Evolutionary conservation across 2,113 vertebrate species (phyloP).

Genomic region (Megaceryle torquata): DNA sequence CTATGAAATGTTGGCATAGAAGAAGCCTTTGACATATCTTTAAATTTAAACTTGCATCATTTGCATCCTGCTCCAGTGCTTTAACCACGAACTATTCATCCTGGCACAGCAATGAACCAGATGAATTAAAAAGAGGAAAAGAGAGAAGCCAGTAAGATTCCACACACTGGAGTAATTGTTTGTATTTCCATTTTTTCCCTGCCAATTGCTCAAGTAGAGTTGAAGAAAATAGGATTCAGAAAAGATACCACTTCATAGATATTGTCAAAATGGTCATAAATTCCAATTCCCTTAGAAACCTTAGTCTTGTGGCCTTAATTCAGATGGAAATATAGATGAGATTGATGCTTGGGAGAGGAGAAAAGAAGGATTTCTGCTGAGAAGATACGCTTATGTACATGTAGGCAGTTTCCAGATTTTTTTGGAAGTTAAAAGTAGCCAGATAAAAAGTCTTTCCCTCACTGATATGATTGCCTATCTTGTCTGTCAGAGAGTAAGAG

Average conservation of each 20-base stretch:
- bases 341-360: neutral
- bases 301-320: neutral
- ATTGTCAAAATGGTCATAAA: neutral
- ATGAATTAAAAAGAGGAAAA: neutral
- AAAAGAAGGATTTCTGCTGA: neutral
- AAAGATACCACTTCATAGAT: neutral
- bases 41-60: neutral
- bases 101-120: neutral
- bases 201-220: neutral
- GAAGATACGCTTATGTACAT: neutral
- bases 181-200: conserved; percentile 9
- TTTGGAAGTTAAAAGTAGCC: neutral
- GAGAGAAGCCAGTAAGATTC: neutral
- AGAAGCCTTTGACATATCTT: neutral
- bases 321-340: neutral
- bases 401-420: neutral
- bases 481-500: neutral
- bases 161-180: neutral
- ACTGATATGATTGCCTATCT: neutral
- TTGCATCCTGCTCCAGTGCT: neutral
- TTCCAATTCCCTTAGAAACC: neutral
- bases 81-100: neutral
- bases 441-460: neutral
- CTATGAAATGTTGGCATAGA: neutral
- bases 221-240: neutral